Evolutionary conservation across 2,888 invertebrate genomes (phyloP).

Genomic region (Geophilus truncorum): DNA sequence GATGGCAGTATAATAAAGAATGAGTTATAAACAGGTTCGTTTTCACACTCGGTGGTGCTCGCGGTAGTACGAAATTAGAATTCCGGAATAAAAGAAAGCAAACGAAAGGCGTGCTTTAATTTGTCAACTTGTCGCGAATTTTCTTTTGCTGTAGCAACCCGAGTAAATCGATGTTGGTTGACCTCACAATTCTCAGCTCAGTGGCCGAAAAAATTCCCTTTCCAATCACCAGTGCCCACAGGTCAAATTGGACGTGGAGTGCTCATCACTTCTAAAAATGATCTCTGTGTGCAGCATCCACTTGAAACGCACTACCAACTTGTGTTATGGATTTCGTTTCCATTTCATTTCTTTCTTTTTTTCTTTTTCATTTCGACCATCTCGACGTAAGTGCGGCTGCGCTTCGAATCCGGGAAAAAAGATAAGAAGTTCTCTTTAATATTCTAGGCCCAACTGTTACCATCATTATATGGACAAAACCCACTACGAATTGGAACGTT

Average conservation of each 20-base stretch:
- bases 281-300: neutral
- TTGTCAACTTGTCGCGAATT: neutral
- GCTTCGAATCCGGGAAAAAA: neutral
- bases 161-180: neutral
- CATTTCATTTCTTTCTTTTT: neutral
- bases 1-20: neutral
- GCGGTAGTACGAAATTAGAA: neutral
- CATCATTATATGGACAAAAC: neutral
- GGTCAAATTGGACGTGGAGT: conserved; percentile 5
- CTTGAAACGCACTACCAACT: neutral
- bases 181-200: conserved; percentile 5
- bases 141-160: neutral
- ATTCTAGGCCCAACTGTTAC: neutral
- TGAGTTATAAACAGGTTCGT: neutral
- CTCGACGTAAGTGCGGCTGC: neutral
- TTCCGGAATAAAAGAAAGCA: neutral
- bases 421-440: neutral
- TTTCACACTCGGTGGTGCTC: too few relatives aligned
- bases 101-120: neutral
- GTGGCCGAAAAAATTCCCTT: neutral
- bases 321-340: conserved; percentile 12
- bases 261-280: neutral
- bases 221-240: neutral
- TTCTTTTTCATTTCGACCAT: neutral
- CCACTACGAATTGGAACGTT: neutral